Conservation (phyloP, 2,888 invertebrate genomes). For the Sinopyrophorus schimmeli region DNA sequence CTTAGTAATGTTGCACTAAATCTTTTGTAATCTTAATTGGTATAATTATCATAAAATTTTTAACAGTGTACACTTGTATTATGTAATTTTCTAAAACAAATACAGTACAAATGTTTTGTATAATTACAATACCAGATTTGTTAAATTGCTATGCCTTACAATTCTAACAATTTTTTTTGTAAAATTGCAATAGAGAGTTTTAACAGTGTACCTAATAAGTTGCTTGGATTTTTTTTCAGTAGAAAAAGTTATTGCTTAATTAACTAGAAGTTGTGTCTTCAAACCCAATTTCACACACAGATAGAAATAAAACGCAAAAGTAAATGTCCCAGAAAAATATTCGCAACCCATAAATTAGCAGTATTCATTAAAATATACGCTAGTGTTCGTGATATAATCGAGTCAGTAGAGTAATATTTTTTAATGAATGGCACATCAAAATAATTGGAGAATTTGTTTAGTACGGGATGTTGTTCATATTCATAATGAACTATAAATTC, state of each 20-base stretch:
- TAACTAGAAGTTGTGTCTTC: no score
- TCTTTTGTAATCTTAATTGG: no score
- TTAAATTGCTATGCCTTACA: no score
- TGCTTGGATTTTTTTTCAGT: background rate
- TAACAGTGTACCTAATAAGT: background rate
- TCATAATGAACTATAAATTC: background rate
- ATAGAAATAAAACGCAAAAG: no score
- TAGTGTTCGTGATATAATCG: background rate
- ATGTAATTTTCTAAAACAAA: no score
- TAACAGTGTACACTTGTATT: no score
- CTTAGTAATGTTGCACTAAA: no score
- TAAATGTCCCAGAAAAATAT: background rate
- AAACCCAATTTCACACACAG: background rate
- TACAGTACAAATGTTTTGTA: no score
- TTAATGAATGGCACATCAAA: slow-evolving; percentile 2
- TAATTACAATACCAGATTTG: no score
- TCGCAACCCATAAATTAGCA: background rate
- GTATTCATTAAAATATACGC: slow-evolving; percentile 1
- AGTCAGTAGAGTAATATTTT: background rate
- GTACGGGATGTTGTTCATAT: background rate
- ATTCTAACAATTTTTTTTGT: no score
- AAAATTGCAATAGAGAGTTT: no score
- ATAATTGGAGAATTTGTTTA: slow-evolving; percentile 3
- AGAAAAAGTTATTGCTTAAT: background rate
- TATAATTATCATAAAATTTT: no score